Evolutionary conservation across 2,797 vertebrate species (phyloP).

Genomic region (Parauchenoglanis ngamensis): DNA sequence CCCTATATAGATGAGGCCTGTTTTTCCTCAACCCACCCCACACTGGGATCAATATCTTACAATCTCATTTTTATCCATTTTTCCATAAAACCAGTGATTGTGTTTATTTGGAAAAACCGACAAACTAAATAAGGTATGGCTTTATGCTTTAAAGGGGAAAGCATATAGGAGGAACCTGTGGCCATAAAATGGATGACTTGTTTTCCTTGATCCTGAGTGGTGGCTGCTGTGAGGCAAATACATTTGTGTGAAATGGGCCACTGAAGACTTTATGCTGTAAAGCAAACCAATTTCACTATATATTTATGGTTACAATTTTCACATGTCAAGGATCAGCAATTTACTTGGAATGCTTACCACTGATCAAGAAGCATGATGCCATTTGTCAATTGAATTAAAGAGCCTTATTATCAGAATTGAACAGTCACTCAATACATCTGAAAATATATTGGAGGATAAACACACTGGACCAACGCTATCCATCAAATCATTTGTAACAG

Average conservation of each 20-base stretch:
- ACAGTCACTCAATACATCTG: conserved; percentile 29
- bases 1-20: conserved; percentile 92
- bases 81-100: conserved; percentile 99
- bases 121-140: conserved; percentile 93
- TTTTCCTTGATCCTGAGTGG: conserved; percentile 70
- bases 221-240: conserved; percentile 53
- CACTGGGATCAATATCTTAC: conserved; percentile 89
- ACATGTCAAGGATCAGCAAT: conserved; percentile 48
- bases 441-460: conserved; percentile 18
- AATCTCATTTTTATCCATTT: conserved; percentile 95
- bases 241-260: conserved; percentile 57
- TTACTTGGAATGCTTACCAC: conserved; percentile 42
- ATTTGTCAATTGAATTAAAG: conserved; percentile 53
- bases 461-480: background rate
- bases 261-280: conserved; percentile 49
- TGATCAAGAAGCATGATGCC: conserved; percentile 44
- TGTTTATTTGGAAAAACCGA: conserved; percentile 98
- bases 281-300: conserved; percentile 56
- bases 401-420: conserved; percentile 51
- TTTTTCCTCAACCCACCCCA: conserved; percentile 69
- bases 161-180: conserved; percentile 73
- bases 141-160: conserved; percentile 69
- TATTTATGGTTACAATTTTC: conserved; percentile 51
- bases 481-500: conserved; percentile 18
- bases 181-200: conserved; percentile 77